Conservation (phyloP, 2,113 vertebrate genomes). For the Camelus dromedarius region DNA sequence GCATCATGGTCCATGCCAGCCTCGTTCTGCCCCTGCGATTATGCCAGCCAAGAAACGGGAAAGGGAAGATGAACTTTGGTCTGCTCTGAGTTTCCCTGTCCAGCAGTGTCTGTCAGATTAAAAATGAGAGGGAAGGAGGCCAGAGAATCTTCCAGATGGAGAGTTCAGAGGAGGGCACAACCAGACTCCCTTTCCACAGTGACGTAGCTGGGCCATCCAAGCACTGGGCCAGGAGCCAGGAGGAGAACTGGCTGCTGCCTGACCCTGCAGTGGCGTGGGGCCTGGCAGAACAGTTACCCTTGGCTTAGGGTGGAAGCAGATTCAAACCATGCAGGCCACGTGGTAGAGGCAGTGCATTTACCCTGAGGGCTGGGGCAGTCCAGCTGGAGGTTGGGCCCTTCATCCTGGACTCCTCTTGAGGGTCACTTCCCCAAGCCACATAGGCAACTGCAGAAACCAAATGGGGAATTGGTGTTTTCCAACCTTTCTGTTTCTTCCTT, state of each 20-base stretch:
- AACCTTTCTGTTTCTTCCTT: background rate
- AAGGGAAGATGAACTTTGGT: conserved; percentile 75
- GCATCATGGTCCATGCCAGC: conserved; percentile 58
- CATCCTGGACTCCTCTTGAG: background rate
- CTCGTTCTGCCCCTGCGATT: conserved; percentile 60
- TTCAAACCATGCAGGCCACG: background rate
- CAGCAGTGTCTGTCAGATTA: conserved; percentile 79
- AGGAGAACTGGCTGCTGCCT: conserved; percentile 22
- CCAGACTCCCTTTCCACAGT: conserved; percentile 56
- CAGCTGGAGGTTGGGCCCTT: background rate
- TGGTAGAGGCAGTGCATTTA: background rate
- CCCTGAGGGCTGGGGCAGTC: background rate
- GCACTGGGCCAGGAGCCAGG: conserved; percentile 55
- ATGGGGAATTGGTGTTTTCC: background rate
- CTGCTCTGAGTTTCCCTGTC: conserved; percentile 69
- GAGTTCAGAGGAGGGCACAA: conserved; percentile 80
- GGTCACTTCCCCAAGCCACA: background rate
- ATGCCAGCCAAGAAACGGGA: conserved; percentile 47
- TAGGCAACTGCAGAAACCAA: background rate
- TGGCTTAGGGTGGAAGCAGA: background rate
- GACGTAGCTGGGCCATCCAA: conserved; percentile 36
- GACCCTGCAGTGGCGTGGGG: background rate
- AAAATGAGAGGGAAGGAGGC: conserved; percentile 80
- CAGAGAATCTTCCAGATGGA: conserved; percentile 83
- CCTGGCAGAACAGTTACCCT: background rate